A percentile compares a stretch with the other conserved stretches of the same genome.
phyloP scores from a whole-genome alignment of 1,140 invertebrate genomes.

The Andricus grossulariae region DNA sequence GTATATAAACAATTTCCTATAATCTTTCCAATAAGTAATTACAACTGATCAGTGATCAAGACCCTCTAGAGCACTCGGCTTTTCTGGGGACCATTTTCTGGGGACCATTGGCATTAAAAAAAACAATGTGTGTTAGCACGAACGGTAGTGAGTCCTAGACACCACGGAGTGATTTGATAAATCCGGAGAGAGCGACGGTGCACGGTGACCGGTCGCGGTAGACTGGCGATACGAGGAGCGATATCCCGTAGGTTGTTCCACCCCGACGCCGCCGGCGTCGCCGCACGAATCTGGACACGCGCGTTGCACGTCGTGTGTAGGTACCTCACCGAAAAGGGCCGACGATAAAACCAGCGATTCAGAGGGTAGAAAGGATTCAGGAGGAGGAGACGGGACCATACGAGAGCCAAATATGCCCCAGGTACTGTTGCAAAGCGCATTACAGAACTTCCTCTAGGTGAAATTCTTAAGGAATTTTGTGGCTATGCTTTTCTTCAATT shows the following conservation, averaged over 20 bases:
- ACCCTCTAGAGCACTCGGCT: too few species aligned
- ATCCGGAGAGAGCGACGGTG: slow-evolving; percentile 2
- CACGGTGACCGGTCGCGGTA: slow-evolving; percentile 53
- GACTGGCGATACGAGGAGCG: slow-evolving; percentile 55
- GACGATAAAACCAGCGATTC: not conserved
- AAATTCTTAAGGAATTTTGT: too few species aligned
- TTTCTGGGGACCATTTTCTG: too few species aligned
- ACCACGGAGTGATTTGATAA: not conserved
- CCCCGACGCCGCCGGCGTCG: slow-evolving; percentile 57
- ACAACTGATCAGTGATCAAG: too few species aligned
- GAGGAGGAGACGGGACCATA: too few species aligned
- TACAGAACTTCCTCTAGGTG: too few species aligned
- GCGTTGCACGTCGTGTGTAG: slow-evolving; percentile 42
- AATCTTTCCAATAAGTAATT: too few species aligned
- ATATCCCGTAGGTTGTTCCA: slow-evolving; percentile 55
- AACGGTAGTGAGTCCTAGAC: not conserved
- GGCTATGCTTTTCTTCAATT: too few species aligned
- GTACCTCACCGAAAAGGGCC: not conserved
- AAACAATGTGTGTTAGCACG: not conserved
- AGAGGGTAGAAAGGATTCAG: not conserved
- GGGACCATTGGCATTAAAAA: too few species aligned
- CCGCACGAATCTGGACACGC: slow-evolving; percentile 52
- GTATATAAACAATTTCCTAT: too few species aligned
- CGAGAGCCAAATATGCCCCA: too few species aligned
- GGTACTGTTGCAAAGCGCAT: too few species aligned